Conservation (phyloP, 2,888 invertebrate genomes). For the Eurois occulta region DNA sequence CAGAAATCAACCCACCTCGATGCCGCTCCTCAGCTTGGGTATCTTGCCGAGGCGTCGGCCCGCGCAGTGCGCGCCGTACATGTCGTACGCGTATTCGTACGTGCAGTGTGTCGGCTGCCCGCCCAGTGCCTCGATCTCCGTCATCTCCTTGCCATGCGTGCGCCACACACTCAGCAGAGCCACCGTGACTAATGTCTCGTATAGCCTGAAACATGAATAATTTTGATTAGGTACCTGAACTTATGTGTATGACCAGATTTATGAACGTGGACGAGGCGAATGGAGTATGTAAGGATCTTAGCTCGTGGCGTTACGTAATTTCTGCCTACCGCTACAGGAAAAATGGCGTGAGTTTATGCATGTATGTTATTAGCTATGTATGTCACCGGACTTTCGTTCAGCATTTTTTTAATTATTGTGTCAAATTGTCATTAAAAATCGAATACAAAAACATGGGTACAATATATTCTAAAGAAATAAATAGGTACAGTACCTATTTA, state of each 20-base stretch:
- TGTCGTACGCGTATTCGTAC: conserved; percentile 87
- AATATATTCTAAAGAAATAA: background rate
- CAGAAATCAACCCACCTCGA: conserved; percentile 84
- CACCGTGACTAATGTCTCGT: conserved; percentile 66
- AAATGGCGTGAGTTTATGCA: background rate
- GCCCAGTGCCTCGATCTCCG: conserved; percentile 82
- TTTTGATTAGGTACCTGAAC: background rate
- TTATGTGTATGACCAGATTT: background rate
- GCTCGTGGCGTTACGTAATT: background rate
- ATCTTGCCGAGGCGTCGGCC: conserved; percentile 85
- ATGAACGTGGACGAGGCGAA: background rate
- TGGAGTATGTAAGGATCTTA: background rate
- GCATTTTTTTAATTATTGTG: background rate
- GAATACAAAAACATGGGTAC: no score
- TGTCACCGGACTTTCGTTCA: background rate
- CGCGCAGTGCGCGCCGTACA: conserved; percentile 90
- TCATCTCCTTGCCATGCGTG: conserved; percentile 76
- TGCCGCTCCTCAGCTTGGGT: conserved; percentile 87
- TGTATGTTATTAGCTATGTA: background rate
- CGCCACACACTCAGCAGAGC: conserved; percentile 67
- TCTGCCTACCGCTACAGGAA: background rate
- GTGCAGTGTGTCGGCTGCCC: conserved; percentile 84
- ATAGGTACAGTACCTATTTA: no score
- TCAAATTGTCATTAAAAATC: background rate
- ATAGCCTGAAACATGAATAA: conserved; percentile 73